Base-by-base conservation (phyloP, 1,140 invertebrate genomes). In the Anoplolepis gracilipes region DNA sequence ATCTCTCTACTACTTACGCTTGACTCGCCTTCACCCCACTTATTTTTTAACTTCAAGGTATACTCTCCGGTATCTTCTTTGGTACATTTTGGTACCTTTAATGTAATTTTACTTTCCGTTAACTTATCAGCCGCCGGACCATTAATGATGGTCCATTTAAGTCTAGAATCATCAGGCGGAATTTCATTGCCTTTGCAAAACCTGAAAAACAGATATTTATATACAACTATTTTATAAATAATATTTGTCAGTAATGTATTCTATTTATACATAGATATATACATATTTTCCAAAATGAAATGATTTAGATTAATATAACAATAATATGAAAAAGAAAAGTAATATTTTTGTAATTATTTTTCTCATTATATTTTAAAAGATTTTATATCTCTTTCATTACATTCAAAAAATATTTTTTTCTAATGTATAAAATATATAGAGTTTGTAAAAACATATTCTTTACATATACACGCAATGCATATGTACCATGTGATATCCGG, bases 1-100 rank as follows among this genome's bases (percentile, higher is more conserved):
- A 6, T 77, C 2, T 36, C 2, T 36, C 30, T 2, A 67, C 3
- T 86, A 92, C 94, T 95, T 87, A 96, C 95, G 65, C 96, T 96
- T 65, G 96, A 96, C 90, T 96, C 96, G 28, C 96, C 96, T 79
- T 97, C 95, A 5, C 98, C 98, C 92, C 97, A 97, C 90, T 97
- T 96, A 93, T 98, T 98, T 87, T 96, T 96, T 0, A 97, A 96
- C 91, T 96, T 96, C n/a, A 98, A 94, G 1, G 96, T 96, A 93
- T 98, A 99, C 64, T 96, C 96, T 2, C 98, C 98, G 39, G 97
- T 97, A 93, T 99, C 97, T 46, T 96, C 95, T 85, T 97, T 96
- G 75, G 96, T 96, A 95, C 96, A 96, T 90, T 96, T 96, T 2
- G 96, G 96, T 72, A 98, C 96, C 46, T 96, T 96, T 16, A 98